Base-by-base conservation (phyloP, 2,797 vertebrate genomes). In the Serranus cabrilla region DNA sequence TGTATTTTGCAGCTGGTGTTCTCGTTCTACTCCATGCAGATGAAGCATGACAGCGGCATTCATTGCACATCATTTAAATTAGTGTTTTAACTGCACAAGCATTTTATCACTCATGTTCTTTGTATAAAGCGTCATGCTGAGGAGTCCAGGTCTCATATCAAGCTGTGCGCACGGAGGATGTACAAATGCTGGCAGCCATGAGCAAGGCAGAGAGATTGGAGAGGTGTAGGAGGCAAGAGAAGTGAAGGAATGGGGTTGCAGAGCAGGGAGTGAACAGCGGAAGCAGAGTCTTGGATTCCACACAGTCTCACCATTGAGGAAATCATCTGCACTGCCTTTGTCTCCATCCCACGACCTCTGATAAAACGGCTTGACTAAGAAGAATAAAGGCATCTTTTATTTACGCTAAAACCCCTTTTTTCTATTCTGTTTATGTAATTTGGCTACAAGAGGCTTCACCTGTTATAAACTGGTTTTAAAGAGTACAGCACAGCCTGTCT, bases 301-400 rank as follows among this genome's bases (percentile, higher is more conserved):
- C 69, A 83, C 71, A 72, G 14, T 93, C 96, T 96, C 94, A 96
- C 96, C 96, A 58, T 95, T 96, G 52, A 92, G 89, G 91, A 92
- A 86, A 78, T 93, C 92, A 78, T 96, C 93, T 59, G 93, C 87
- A 80, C 93, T 95, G 89, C 94, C 94, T 86, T 89, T 94, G 67
- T 94, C 94, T 74, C 89, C 91, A 13, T 94, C 93, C 94, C 91
- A 92, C 40, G 92, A 76, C 79, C 82, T 91, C 88, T 92, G 93
- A 92, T 94, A 94, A 93, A 95, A 96, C 4, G 95, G 95, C 86
- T 96, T 96, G 64, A 91, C 96, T 96, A 95, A 52, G 92, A 90
- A 89, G 93, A 61, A 94, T 91, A 95, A 89, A 93, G 68, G 84
- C 76, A 92, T 87, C 77, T 91, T 37, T 93, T 81, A 91, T 89